These are phyloP conservation scores for Microctonus hyperodae DNA, from an alignment of 2,888 invertebrate genomes.

Conservation along the genomic window DNA sequence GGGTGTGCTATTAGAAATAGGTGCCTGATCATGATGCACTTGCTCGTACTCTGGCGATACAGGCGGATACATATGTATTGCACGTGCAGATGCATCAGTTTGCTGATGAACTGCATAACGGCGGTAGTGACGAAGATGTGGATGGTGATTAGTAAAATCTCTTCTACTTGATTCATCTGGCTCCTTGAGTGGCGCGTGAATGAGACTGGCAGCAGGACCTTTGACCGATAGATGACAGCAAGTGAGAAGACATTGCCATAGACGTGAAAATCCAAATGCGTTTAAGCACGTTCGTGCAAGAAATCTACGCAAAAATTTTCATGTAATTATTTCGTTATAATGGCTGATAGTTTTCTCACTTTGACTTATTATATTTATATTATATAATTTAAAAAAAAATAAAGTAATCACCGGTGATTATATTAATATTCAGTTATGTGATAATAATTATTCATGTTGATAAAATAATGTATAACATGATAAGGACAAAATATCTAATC, in stretches of 20 bases:
- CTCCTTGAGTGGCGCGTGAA: constrained; percentile 19
- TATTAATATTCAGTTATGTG: too few species aligned
- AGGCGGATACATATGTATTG: constrained; percentile 13
- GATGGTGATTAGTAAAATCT: constrained; percentile 8
- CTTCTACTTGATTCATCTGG: constrained; percentile 14
- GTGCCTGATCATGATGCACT: constrained; percentile 9
- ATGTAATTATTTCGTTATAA: background rate
- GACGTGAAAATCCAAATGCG: constrained; percentile 14
- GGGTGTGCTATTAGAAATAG: constrained; percentile 1
- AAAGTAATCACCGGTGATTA: too few species aligned
- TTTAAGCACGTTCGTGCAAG: constrained; percentile 18
- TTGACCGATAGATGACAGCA: constrained; percentile 25
- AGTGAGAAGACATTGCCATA: constrained; percentile 21
- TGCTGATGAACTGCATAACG: constrained; percentile 21
- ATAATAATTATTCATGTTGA: too few species aligned
- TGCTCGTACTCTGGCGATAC: constrained; percentile 14
- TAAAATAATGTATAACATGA: too few species aligned
- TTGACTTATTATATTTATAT: background rate
- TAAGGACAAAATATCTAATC: too few species aligned
- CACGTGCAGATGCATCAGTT: constrained; percentile 11
- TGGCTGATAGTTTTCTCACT: background rate
- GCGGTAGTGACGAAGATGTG: constrained; percentile 20
- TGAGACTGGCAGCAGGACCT: constrained; percentile 19
- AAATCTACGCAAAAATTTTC: constrained; percentile 7
- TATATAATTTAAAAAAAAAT: too few species aligned